Base-by-base conservation (phyloP, 2,888 invertebrate genomes). In the Eupithecia subumbrata region DNA sequence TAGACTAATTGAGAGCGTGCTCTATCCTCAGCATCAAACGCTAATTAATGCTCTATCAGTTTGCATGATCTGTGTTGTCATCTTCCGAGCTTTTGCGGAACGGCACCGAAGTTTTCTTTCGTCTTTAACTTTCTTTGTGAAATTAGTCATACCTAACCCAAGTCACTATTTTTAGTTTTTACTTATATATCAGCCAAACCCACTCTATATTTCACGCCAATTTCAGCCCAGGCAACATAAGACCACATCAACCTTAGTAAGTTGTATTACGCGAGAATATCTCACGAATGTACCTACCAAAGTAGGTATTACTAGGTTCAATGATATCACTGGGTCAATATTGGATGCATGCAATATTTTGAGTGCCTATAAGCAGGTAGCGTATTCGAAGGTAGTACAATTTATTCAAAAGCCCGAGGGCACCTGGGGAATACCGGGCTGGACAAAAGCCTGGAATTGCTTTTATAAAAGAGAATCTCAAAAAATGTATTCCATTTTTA, bases 361-460 rank as follows among this genome's bases (percentile, higher is more conserved):
- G 73, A 81, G 77, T 67, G 73, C 75, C 75, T 79, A 76, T 79
- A 81, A 78, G 81, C 80, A 79, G 78, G 79, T 76, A 77, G 69
- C 74, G 74, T 78, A 74, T 76, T 78, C 76, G 77, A 80, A 79
- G 76, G 79, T 82, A 83, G 79, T 82, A 83, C 85, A 87, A 88
- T 89, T 87, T 88, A 90, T 89, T 87, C 86, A 86, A 83, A 85
- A 83, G 83, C 84, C 83, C 80, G 78, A 67, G 22, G 83, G 82
- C 86, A 81, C 82, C 80, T 78, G 81, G 81, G 83, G 86, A 84
- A 86, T 82, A 82, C 77, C 77, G 73, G 70, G 69, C 84, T 82
- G 86, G 86, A 86, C 88, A 86, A 88, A 68, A 85, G 85, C 85
- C 83, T 84, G 77, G 84, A 86, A 88, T 86, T 87, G 83, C 86